Percentiles rank a stretch among this genome's conserved stretches.
phyloP scores from a whole-genome alignment of 2,888 invertebrate genomes.

The Apodemia zela region DNA sequence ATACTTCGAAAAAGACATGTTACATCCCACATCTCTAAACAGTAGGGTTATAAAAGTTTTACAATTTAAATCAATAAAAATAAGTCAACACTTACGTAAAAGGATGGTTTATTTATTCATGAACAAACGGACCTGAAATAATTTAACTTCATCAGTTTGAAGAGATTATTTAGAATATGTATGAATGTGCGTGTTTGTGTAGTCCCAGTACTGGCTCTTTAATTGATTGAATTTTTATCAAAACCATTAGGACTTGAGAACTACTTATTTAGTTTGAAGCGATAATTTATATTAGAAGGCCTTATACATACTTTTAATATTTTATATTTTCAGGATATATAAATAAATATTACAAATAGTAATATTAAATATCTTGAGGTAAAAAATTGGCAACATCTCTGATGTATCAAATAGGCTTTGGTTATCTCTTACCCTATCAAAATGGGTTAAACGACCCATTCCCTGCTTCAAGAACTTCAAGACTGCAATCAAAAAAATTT shows the following conservation, averaged over 20 bases:
- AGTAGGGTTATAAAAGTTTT: neutral
- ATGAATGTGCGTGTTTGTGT: constrained; percentile 11
- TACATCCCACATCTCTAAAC: neutral
- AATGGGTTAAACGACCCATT: too few species aligned
- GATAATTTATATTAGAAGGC: too few species aligned
- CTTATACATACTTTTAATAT: too few species aligned
- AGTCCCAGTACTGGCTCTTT: constrained; percentile 37
- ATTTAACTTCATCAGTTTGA: constrained; percentile 18
- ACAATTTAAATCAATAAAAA: neutral
- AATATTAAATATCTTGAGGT: too few species aligned
- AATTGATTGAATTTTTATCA: constrained; percentile 35
- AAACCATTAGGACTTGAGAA: neutral
- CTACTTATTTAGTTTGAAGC: too few species aligned
- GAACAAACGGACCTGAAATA: constrained; percentile 20
- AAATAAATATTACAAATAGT: too few species aligned
- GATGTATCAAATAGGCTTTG: too few species aligned
- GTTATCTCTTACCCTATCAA: too few species aligned
- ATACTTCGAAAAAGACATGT: neutral
- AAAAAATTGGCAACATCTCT: too few species aligned
- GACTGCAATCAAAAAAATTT: too few species aligned
- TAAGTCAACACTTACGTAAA: constrained; percentile 21
- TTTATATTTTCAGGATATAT: too few species aligned
- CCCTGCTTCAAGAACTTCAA: too few species aligned
- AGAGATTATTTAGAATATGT: constrained; percentile 19
- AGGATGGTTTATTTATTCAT: constrained; percentile 20